These are phyloP conservation scores for Coelopa pilipes DNA, from an alignment of 2,888 invertebrate species.

Conservation along the genomic window DNA sequence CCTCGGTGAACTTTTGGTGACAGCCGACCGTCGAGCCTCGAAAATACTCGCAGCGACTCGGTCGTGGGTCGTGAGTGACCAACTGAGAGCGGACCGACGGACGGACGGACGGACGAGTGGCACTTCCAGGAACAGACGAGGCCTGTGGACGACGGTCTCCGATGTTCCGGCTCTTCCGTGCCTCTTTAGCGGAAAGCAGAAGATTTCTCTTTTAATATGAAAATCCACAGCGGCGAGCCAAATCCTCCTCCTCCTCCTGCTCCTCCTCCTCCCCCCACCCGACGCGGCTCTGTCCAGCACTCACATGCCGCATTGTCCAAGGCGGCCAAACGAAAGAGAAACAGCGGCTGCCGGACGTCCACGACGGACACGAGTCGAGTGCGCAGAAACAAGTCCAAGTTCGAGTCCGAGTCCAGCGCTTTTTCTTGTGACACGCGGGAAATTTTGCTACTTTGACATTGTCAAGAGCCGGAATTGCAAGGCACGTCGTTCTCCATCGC, in stretches of 20 bases:
- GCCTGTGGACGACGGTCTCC: neutral
- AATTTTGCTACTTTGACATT: slow-evolving; percentile 15
- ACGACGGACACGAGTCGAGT: neutral
- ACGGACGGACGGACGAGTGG: too few relatives aligned
- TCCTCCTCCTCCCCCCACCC: too few relatives aligned
- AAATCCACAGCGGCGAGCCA: neutral
- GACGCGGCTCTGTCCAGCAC: neutral
- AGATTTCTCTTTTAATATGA: slow-evolving; percentile 20
- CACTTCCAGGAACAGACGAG: too few relatives aligned
- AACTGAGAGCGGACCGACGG: neutral
- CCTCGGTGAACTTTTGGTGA: neutral
- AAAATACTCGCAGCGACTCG: too few relatives aligned
- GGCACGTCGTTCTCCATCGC: too few relatives aligned
- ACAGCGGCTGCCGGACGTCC: slow-evolving; percentile 6
- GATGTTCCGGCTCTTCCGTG: neutral
- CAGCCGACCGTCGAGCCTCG: neutral
- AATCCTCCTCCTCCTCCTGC: slow-evolving; percentile 14
- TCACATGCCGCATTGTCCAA: slow-evolving; percentile 38
- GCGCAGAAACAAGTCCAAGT: neutral
- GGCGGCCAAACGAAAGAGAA: slow-evolving; percentile 51
- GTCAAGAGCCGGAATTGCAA: neutral
- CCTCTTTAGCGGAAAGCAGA: neutral
- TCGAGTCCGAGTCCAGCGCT: too few relatives aligned
- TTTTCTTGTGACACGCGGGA: slow-evolving; percentile 6
- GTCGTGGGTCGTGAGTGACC: too few relatives aligned